Evolutionary conservation across 2,113 vertebrate species (phyloP), one percentile per base, ranked within the genome.

Genomic region (Melospiza melodia): DNA sequence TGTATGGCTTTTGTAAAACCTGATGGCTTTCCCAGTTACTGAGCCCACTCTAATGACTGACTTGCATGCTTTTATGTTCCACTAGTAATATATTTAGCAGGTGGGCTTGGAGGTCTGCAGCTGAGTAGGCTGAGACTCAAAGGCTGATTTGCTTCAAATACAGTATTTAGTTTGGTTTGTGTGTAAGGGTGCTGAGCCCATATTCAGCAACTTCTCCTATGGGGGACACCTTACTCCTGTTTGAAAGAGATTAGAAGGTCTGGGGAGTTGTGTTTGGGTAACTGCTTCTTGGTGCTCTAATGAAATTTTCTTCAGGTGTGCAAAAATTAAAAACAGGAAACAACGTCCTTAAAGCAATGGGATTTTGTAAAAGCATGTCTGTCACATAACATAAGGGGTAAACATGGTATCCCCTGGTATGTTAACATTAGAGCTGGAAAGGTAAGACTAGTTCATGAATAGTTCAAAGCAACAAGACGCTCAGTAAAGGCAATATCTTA

Each of bases 21-120:
- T 95, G 92, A 96, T 97, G 86, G 92, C 93, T 97, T 97, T 96
- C 89, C 95, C 94, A 96, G 94, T 90, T 79, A 41, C 87, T 84
- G 89, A 93, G 63, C 91, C 90, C 59, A 49, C 85, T 95, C 81
- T 97, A 89, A 93, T 90, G 83, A 71, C 77, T 84, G 71, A 46
- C 74, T 93, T 90, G 79, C 73, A 43, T 87, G 91, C 90, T 95
- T 92, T 95, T 94, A 82, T 95, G 84, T 96, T 94, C 87, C 87
- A 51, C 80, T 87, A 76, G 49, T 94, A 96, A 96, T 95, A 91
- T 23, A 39, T 97, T 96, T 94, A 96, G 76, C 95, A 96, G 94
- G 84, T 96, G 94, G 79, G 67, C 90, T 87, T 89, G 65, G 79
- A 88, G 76, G 51, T 86, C 94, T 93, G 93, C 84, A 92, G 80